phyloP scores from a whole-genome alignment of 2,113 vertebrate species.

The Callipepla californica region DNA sequence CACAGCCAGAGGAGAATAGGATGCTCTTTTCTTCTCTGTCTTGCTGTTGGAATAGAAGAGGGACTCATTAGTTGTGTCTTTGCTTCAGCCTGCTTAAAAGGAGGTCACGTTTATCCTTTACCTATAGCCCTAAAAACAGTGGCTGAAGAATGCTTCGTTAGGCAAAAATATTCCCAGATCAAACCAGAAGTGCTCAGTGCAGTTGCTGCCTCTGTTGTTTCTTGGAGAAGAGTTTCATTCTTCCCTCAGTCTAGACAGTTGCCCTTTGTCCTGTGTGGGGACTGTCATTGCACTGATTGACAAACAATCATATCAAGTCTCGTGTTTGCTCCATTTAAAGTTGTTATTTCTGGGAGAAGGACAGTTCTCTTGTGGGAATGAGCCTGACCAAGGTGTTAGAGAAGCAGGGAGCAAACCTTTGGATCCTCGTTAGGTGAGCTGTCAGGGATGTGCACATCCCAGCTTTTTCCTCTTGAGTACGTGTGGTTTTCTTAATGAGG shows the following conservation, averaged over 20 bases:
- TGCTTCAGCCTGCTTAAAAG: neutral
- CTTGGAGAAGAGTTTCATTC: neutral
- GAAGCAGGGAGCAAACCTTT: neutral
- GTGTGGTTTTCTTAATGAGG: neutral
- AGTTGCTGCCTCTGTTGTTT: neutral
- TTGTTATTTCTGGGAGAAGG: neutral
- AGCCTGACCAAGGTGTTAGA: neutral
- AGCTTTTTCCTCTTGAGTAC: neutral
- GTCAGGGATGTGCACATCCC: neutral
- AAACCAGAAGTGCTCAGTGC: neutral
- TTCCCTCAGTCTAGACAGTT: neutral
- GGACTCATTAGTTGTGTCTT: neutral
- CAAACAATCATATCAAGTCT: neutral
- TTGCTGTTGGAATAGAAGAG: fast-evolving
- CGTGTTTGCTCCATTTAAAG: neutral
- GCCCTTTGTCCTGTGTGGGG: neutral
- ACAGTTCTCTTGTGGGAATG: neutral
- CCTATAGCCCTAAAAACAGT: neutral
- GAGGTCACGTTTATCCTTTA: neutral
- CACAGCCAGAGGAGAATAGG: neutral
- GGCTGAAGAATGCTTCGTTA: neutral
- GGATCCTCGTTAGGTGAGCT: neutral
- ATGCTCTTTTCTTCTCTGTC: neutral
- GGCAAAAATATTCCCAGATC: neutral
- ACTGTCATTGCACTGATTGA: neutral